Conservation (phyloP, 2,113 vertebrate species). For the Notothenia coriiceps region DNA sequence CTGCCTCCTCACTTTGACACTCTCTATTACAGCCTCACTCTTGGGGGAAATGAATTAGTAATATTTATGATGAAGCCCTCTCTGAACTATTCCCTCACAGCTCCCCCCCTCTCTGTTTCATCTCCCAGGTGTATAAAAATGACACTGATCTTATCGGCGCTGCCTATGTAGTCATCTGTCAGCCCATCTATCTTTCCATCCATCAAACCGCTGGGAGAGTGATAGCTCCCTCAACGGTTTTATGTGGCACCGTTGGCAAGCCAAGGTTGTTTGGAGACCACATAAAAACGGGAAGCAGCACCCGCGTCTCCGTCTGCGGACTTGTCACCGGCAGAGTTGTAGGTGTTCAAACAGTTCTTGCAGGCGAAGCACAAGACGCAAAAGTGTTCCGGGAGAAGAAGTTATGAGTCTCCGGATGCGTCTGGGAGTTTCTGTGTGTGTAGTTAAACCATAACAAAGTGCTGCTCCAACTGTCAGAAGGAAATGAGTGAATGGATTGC, state of each 20-base stretch:
- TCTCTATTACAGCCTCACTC: slow-evolving; percentile 47
- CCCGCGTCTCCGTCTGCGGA: slow-evolving; percentile 64
- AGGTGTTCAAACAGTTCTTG: slow-evolving; percentile 40
- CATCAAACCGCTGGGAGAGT: slow-evolving; percentile 74
- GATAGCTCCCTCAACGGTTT: slow-evolving; percentile 68
- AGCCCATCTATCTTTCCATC: slow-evolving; percentile 78
- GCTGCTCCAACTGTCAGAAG: slow-evolving; percentile 24
- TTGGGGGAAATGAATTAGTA: slow-evolving; percentile 81
- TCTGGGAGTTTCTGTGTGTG: slow-evolving; percentile 34
- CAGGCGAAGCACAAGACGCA: slow-evolving; percentile 21
- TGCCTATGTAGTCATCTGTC: slow-evolving; percentile 80
- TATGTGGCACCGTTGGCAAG: slow-evolving; percentile 61
- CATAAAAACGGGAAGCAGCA: slow-evolving; percentile 71
- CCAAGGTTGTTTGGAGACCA: slow-evolving; percentile 75
- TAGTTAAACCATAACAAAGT: slow-evolving; percentile 43
- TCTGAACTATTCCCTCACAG: slow-evolving; percentile 50
- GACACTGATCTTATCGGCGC: slow-evolving; percentile 80
- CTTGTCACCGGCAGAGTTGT: slow-evolving; percentile 55
- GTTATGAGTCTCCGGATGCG: slow-evolving; percentile 44
- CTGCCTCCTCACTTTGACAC: slow-evolving; percentile 53
- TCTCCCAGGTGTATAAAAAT: slow-evolving; percentile 74
- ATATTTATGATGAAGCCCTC: slow-evolving; percentile 80
- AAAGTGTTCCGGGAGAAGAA: slow-evolving; percentile 29
- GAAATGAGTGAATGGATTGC: slow-evolving; percentile 45
- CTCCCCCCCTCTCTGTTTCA: slow-evolving; percentile 60